These are phyloP conservation scores for Eupristina koningsbergeri DNA, from an alignment of 1,140 invertebrate species.

Conservation along the genomic window DNA sequence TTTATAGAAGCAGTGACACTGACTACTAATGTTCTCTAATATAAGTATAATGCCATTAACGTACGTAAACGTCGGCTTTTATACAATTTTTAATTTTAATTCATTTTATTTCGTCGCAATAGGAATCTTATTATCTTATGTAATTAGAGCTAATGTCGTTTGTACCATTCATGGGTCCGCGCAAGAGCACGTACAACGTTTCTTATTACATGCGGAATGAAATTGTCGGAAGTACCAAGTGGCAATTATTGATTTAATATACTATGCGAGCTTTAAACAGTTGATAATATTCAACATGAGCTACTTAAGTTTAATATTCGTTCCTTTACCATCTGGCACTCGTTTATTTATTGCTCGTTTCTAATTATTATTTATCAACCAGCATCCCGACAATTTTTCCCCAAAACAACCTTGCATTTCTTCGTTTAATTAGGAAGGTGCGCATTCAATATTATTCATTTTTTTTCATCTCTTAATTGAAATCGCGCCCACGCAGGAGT, in stretches of 20 bases:
- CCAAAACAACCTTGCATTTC: neutral
- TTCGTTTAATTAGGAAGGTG: constrained; percentile 34
- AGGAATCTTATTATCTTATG: constrained; percentile 51
- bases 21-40: constrained; percentile 48
- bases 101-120: constrained; percentile 39
- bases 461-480: neutral
- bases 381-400: constrained; percentile 38
- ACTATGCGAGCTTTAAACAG: constrained; percentile 8
- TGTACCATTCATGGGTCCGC: constrained; percentile 49
- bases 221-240: constrained; percentile 39
- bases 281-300: constrained; percentile 22
- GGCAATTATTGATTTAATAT: neutral
- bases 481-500: constrained; percentile 29
- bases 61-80: constrained; percentile 7
- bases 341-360: constrained; percentile 32
- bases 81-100: constrained; percentile 33
- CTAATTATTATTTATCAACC: neutral
- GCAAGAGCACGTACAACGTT: constrained; percentile 19
- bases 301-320: constrained; percentile 41
- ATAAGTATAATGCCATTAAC: constrained; percentile 15
- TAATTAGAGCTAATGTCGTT: constrained; percentile 50
- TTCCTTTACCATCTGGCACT: neutral
- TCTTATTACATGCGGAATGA: constrained; percentile 33
- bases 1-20: constrained; percentile 52
- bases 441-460: constrained; percentile 24